Conservation (phyloP, 2,888 invertebrate genomes). For the Trisateles emortualis region DNA sequence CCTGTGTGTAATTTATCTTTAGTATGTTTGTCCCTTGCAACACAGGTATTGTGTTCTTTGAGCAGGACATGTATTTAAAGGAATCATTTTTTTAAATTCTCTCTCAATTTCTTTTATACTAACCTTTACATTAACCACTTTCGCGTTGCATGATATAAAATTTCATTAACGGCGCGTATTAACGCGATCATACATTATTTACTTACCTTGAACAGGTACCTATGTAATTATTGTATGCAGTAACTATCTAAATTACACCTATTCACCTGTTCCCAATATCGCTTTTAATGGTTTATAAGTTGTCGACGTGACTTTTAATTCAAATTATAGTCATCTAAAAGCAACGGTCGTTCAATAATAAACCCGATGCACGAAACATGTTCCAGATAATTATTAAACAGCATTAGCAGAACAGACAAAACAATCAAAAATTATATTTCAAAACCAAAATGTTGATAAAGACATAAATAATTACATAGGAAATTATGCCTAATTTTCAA, state of each 20-base stretch:
- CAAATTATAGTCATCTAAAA: constrained; percentile 70
- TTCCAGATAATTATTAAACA: constrained; percentile 81
- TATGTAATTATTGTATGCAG: too few species aligned
- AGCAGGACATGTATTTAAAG: too few species aligned
- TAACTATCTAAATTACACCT: constrained; percentile 19
- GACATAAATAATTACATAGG: background rate
- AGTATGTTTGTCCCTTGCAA: too few species aligned
- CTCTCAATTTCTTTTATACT: too few species aligned
- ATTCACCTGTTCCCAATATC: constrained; percentile 19
- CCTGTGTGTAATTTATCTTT: too few species aligned
- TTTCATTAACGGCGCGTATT: too few species aligned
- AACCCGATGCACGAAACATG: constrained; percentile 70
- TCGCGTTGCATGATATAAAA: too few species aligned
- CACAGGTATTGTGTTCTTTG: too few species aligned
- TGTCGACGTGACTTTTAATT: constrained; percentile 64
- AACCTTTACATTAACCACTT: too few species aligned
- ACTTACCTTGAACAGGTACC: too few species aligned
- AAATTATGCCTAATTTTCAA: constrained; percentile 27
- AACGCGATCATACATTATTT: too few species aligned
- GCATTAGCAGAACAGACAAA: constrained; percentile 79
- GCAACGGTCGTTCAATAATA: constrained; percentile 64
- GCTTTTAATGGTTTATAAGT: constrained; percentile 24
- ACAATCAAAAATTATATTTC: constrained; percentile 61
- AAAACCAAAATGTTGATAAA: constrained; percentile 23
- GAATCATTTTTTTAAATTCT: too few species aligned